Base-by-base conservation (phyloP, 2,888 invertebrate genomes). In the Xanthia togata region DNA sequence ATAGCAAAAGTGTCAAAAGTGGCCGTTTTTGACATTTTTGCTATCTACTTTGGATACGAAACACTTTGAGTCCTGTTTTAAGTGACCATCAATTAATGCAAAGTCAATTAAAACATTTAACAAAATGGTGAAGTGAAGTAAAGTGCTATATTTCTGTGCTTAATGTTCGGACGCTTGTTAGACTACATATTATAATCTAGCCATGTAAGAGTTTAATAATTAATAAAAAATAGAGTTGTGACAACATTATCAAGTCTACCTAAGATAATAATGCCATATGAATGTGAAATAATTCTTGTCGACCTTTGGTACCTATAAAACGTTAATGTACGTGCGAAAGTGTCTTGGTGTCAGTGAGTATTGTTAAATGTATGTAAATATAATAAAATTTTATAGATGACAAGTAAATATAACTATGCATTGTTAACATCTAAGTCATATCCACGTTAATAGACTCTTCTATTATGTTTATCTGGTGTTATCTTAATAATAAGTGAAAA, bases 381-480 rank as follows among this genome's bases (percentile, higher is more conserved):
- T 88, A 88, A 90, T 91, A 90, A 83, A 87, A 78, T 71, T 79
- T 81, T 87, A 87, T 91, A 81, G 82, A 87, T 87, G 86, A 88
- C 89, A 86, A 88, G 82, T 89, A 88, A 89, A 90, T 88, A 88
- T 89, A 91, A 90, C 80, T 92, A 93, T 90, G 88, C 89, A 92
- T 93, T 93, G 93, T 95, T 95, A 94, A 94, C 94, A 94, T 94
- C 94, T 95, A 95, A 95, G 95, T 96, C 96, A 96, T 96, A 95
- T 95, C 94, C 91, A 92, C 93, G 94, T 95, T 96, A 93, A 92
- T 93, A 92, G 91, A 92, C 90, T 91, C 93, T 82, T 95, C 93
- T 94, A 94, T 94, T 94, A 93, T 94, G 94, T 94, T 94, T 95
- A 96, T 94, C 95, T 92, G 94, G 94, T 95, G 96, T 96, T 96